Evolutionary conservation across 2,797 vertebrate genomes (phyloP).

Genomic region (Pristis pectinata): DNA sequence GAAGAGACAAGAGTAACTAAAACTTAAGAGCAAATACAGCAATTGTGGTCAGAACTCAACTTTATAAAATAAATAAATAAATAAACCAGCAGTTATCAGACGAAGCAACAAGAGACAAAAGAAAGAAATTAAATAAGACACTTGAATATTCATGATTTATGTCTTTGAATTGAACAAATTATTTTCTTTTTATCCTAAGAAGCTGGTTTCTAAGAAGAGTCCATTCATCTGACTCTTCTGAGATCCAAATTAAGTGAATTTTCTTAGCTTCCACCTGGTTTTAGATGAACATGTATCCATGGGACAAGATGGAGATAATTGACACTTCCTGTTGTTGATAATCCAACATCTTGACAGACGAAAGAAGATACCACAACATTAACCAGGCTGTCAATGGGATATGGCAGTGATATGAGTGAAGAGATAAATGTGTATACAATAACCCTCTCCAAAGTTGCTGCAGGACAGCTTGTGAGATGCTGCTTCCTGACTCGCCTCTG

Average conservation of each 20-base stretch:
- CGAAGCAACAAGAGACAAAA: background rate
- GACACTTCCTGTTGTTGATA: too few species aligned
- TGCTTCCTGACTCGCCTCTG: too few species aligned
- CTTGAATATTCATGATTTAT: background rate
- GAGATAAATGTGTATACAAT: too few species aligned
- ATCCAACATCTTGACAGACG: too few species aligned
- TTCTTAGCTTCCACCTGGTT: conserved; percentile 6
- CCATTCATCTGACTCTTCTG: background rate
- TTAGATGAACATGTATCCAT: background rate
- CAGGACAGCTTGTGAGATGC: too few species aligned
- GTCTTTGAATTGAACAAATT: background rate
- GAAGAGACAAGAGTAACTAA: background rate
- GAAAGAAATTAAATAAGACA: background rate
- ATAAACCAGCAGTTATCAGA: background rate
- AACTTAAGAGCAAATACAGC: background rate
- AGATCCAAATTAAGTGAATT: background rate
- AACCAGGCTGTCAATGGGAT: too few species aligned
- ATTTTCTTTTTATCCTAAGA: background rate
- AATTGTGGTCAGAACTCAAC: background rate
- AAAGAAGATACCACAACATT: too few species aligned
- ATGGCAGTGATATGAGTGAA: too few species aligned
- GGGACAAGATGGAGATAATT: background rate
- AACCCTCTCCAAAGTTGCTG: too few species aligned
- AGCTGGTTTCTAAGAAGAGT: conserved; percentile 9
- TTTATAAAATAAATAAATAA: conserved; percentile 10